Base-by-base conservation (phyloP, 2,113 vertebrate species). In the Isichthys henryi region DNA sequence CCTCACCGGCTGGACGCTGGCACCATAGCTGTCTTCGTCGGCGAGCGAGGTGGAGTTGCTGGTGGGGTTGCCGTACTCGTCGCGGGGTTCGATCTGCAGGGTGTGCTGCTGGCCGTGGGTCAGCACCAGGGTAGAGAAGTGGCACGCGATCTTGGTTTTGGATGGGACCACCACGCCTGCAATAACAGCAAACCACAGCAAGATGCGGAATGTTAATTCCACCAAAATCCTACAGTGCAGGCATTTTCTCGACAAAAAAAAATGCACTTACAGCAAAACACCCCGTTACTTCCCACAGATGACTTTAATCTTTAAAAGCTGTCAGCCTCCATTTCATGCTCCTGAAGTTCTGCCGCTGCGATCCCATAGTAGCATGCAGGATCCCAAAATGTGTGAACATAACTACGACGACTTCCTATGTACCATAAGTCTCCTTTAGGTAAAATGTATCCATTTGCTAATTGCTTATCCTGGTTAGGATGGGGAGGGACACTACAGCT, bases 81-180 rank as follows among this genome's bases (percentile, higher is more conserved):
- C 98, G 91, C 98, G 96, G 86, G 98, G 98, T 91, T 97, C 97
- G 91, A 99, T 98, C 92, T 99, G 97, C 92, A 99, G 95, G 3
- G 96, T 98, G 93, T 99, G 98, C 90, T 97, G 97, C 92, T 99
- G 96, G 88, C 97, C 97, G 89, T 96, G 97, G 19, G 97, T 98
- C 94, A 99, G 95, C 91, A 99, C 98, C 94, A 99, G 95, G 56
- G 98, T 99, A 89, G 98, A 99, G 93, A 99, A 99, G 94, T 99
- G 98, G 94, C 97, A 98, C 50, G 97, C 96, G 66, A 99, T 99
- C 96, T 99, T 98, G 90, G 98, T 99, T 95, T 99, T 99, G 85
- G 97, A 98, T 90, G 98, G 98, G 94, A 98, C 97, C 89, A 99
- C 98, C 91, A 96, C 97, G 91, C 98, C 98, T 99, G 93, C 92